Evolutionary conservation across 2,797 vertebrate species (phyloP).

Genomic region (Etheostoma perlongum): DNA sequence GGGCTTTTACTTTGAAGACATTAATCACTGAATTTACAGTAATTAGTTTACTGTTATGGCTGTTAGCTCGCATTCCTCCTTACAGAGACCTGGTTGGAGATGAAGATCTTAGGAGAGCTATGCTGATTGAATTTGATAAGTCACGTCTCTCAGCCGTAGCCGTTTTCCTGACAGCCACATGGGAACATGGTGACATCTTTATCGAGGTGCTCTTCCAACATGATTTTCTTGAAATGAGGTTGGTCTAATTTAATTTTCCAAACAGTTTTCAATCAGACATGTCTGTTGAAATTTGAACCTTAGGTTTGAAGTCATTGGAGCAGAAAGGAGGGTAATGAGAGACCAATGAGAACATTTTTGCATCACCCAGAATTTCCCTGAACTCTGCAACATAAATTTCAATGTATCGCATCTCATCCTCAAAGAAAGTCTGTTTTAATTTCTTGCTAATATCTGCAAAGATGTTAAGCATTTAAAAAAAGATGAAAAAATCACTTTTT

Average conservation of each 20-base stretch:
- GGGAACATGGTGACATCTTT: slow-evolving; percentile 50
- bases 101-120: slow-evolving; percentile 38
- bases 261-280: slow-evolving; percentile 29
- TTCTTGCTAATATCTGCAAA: neutral
- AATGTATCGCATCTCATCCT: neutral
- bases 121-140: slow-evolving; percentile 59
- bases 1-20: slow-evolving; percentile 23
- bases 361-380: neutral
- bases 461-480: neutral
- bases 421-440: neutral
- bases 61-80: slow-evolving; percentile 11
- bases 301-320: slow-evolving; percentile 41
- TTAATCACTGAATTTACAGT: slow-evolving; percentile 4
- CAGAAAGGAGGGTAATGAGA: slow-evolving; percentile 24
- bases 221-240: slow-evolving; percentile 44
- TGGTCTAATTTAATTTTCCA: slow-evolving; percentile 50
- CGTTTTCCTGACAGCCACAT: slow-evolving; percentile 21
- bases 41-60: slow-evolving; percentile 16
- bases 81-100: slow-evolving; percentile 21
- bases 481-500: no score
- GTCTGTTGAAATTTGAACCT: slow-evolving; percentile 35
- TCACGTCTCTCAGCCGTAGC: slow-evolving; percentile 48
- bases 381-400: neutral
- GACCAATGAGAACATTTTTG: neutral
- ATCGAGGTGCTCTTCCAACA: slow-evolving; percentile 38